phyloP scores from a whole-genome alignment of 2,797 vertebrate species.

The Poecilia picta region DNA sequence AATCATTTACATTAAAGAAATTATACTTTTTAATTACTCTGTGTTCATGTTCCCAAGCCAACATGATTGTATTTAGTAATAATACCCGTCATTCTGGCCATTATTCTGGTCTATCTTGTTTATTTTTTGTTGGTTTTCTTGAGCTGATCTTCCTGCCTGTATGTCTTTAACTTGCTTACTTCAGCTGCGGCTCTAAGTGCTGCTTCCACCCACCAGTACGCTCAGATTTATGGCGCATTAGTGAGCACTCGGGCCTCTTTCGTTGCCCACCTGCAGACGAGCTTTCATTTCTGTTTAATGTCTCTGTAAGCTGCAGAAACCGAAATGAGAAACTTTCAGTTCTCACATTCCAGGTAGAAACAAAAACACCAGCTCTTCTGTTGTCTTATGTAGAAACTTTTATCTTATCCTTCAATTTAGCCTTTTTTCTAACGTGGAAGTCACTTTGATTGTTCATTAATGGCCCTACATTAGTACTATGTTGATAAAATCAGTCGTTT shows the following conservation, averaged over 20 bases:
- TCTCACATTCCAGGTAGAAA: neutral
- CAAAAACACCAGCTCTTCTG: neutral
- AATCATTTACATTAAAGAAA: neutral
- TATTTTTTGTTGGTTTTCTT: neutral
- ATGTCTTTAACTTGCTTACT: neutral
- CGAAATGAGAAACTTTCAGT: neutral
- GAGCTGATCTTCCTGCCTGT: neutral
- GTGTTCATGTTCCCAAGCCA: neutral
- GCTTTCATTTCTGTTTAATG: neutral
- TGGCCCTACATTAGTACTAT: neutral
- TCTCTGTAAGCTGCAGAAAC: neutral
- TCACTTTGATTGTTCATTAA: neutral
- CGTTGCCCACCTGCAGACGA: neutral
- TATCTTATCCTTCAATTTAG: neutral
- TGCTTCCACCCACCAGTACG: neutral
- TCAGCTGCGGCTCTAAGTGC: neutral
- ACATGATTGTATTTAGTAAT: neutral
- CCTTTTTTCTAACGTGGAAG: neutral
- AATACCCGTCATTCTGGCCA: neutral
- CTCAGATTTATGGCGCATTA: constrained; percentile 2
- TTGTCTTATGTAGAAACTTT: neutral
- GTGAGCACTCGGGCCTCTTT: neutral
- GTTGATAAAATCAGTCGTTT: neutral
- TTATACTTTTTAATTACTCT: neutral
- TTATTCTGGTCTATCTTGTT: neutral